Percentiles rank a stretch among this genome's conserved stretches.
These are phyloP conservation scores for Oreohelix idahoensis DNA, from an alignment of 1,140 invertebrate genomes.

Conservation along the genomic window DNA sequence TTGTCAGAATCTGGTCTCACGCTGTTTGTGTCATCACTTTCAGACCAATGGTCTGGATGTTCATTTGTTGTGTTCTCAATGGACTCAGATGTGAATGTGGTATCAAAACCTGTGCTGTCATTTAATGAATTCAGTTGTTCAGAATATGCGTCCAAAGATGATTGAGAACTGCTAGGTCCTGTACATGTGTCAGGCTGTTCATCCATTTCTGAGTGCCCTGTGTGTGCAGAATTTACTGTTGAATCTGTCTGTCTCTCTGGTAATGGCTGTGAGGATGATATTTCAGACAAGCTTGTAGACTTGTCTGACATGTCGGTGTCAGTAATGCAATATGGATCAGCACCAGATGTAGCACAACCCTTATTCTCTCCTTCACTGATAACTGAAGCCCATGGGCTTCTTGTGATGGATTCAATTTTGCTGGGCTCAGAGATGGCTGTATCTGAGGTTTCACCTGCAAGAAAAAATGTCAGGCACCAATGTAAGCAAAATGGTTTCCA, in stretches of 20 bases:
- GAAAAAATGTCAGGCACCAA: background rate
- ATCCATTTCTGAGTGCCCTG: background rate
- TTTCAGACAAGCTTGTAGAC: background rate
- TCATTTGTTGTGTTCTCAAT: background rate
- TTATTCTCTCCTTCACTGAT: constrained; percentile 11
- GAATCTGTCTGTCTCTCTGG: background rate
- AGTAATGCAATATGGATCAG: background rate
- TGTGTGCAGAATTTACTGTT: background rate
- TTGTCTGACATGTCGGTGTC: background rate
- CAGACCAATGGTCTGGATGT: background rate
- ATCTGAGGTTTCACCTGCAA: background rate
- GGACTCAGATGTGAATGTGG: background rate
- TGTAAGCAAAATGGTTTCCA: no score
- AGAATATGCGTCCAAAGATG: background rate
- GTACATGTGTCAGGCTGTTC: background rate
- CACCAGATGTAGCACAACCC: background rate
- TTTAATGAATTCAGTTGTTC: background rate
- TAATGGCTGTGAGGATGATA: background rate
- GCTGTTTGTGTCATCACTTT: background rate
- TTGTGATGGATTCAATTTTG: background rate
- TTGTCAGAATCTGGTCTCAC: background rate
- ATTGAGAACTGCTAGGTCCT: background rate
- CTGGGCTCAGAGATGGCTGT: background rate
- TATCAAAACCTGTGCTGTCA: background rate
- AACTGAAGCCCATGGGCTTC: constrained; percentile 18